phyloP scores from a whole-genome alignment of 2,888 invertebrate genomes.

The Acrobasis suavella region DNA sequence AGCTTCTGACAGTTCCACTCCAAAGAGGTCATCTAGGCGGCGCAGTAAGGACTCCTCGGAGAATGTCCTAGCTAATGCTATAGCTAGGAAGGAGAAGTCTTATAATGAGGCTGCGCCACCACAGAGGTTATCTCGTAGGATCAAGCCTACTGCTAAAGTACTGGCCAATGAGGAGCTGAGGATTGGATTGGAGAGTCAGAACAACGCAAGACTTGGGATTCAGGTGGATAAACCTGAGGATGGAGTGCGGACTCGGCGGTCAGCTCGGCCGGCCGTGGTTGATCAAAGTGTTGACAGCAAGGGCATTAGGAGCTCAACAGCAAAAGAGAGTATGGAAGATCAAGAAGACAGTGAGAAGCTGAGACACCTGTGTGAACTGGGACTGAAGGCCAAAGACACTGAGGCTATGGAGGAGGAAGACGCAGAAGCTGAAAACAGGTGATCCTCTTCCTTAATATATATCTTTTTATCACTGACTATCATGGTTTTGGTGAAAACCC shows the following conservation, averaged over 20 bases:
- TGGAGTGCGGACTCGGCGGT: conserved; percentile 63
- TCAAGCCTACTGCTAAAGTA: conserved; percentile 86
- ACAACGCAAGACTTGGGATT: conserved; percentile 78
- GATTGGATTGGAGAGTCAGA: conserved; percentile 81
- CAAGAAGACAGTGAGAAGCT: conserved; percentile 75
- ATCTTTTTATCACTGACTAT: too few species aligned
- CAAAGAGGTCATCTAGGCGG: conserved; percentile 85
- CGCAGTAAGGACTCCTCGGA: conserved; percentile 84
- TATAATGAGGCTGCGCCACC: conserved; percentile 77
- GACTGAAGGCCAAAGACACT: conserved; percentile 67
- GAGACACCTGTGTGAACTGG: conserved; percentile 82
- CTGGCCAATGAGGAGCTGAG: conserved; percentile 85
- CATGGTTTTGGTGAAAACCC: too few species aligned
- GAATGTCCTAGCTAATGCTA: conserved; percentile 86
- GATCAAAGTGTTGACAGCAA: conserved; percentile 20
- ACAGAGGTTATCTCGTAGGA: conserved; percentile 73
- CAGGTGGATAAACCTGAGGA: conserved; percentile 62
- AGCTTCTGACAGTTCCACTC: conserved; percentile 60
- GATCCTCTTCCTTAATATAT: neutral
- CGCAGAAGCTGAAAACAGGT: conserved; percentile 36
- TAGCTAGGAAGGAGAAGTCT: conserved; percentile 87
- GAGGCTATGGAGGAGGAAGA: conserved; percentile 56
- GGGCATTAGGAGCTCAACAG: conserved; percentile 35
- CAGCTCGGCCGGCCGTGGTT: conserved; percentile 44
- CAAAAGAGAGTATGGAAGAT: conserved; percentile 37